Percentiles rank a stretch among this genome's conserved stretches.
phyloP scores from a whole-genome alignment of 2,797 vertebrate species.

The Diplodus sargus region DNA sequence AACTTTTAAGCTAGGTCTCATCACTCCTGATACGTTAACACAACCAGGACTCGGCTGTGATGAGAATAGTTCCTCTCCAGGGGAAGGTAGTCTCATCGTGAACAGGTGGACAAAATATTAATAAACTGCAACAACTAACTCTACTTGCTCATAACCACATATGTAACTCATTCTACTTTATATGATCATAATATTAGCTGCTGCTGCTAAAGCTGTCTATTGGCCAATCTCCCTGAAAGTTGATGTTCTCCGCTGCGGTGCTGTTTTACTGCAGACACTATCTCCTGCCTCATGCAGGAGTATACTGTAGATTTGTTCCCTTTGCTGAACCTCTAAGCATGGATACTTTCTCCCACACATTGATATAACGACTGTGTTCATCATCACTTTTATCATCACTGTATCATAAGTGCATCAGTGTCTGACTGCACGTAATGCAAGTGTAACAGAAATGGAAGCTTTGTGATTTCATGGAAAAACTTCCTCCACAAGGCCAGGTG shows the following conservation, averaged over 20 bases:
- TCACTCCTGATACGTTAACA: too few relatives aligned
- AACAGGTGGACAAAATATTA: background rate
- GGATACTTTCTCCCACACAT: background rate
- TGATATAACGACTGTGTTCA: background rate
- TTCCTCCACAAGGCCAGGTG: background rate
- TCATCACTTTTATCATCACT: background rate
- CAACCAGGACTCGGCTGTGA: too few relatives aligned
- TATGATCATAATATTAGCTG: too few relatives aligned
- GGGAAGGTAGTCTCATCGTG: background rate
- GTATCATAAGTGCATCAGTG: background rate
- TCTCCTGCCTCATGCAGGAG: background rate
- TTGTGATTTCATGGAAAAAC: background rate
- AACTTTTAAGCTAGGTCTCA: too few relatives aligned
- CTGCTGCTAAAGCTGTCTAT: too few relatives aligned
- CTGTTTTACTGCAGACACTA: too few relatives aligned
- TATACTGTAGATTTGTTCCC: background rate
- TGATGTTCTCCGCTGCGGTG: too few relatives aligned
- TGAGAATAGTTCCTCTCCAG: background rate
- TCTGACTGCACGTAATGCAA: background rate
- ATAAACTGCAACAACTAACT: too few relatives aligned
- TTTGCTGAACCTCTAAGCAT: background rate
- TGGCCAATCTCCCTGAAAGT: too few relatives aligned
- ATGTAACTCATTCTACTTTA: too few relatives aligned
- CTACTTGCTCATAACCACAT: too few relatives aligned
- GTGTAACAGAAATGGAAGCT: background rate